Conservation (phyloP, 1,140 invertebrate genomes). For the Rhyzopertha dominica region DNA sequence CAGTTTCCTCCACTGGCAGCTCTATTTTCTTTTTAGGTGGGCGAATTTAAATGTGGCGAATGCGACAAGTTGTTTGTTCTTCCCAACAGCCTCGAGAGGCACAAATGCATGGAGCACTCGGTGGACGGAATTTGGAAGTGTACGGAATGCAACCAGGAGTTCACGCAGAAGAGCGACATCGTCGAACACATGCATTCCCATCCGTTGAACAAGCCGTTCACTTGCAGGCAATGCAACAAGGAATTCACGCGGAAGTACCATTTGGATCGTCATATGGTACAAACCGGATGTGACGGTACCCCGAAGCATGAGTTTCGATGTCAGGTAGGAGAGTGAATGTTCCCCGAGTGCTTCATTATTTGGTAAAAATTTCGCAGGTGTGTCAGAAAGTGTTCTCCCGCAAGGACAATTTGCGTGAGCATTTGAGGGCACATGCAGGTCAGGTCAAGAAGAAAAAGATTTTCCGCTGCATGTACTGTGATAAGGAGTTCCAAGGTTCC, state of each 20-base stretch:
- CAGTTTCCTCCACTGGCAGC: conserved; percentile 7
- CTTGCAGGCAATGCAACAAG: conserved; percentile 56
- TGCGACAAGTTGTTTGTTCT: conserved; percentile 64
- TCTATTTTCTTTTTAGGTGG: conserved; percentile 42
- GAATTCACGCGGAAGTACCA: conserved; percentile 73
- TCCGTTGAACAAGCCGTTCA: conserved; percentile 46
- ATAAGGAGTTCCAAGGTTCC: conserved; percentile 64
- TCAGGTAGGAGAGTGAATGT: conserved; percentile 50
- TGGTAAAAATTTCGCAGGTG: conserved; percentile 49
- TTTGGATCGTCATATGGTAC: conserved; percentile 66
- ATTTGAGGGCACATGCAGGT: conserved; percentile 67
- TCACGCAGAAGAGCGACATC: conserved; percentile 22
- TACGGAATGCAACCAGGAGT: conserved; percentile 33
- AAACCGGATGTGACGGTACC: conserved; percentile 66
- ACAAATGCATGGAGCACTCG: conserved; percentile 49
- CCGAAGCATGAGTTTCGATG: conserved; percentile 55
- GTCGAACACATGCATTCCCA: conserved; percentile 36
- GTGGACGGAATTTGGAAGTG: conserved; percentile 38
- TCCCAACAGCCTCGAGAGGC: conserved; percentile 67
- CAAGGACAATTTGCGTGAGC: conserved; percentile 72
- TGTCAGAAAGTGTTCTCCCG: conserved; percentile 67
- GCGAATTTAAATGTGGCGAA: conserved; percentile 48
- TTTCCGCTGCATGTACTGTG: conserved; percentile 60
- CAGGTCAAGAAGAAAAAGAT: conserved; percentile 60
- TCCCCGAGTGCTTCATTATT: conserved; percentile 17